Evolutionary conservation across 2,888 invertebrate species (phyloP).

Genomic region (Chloroclysta siterata): DNA sequence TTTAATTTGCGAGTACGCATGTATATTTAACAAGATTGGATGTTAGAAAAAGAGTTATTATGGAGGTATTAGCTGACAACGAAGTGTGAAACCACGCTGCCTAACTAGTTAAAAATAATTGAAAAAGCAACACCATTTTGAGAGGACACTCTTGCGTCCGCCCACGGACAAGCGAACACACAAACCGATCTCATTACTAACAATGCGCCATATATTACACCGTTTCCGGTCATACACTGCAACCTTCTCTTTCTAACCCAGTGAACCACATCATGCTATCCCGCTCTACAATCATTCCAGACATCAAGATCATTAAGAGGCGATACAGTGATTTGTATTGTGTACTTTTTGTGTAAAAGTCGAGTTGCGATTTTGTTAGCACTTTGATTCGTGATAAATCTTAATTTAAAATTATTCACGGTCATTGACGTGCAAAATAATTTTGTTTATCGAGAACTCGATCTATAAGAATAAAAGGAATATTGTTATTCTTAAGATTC

Average conservation of each 20-base stretch:
- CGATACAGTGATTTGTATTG: slow-evolving; percentile 79
- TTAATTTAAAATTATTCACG: slow-evolving; percentile 37
- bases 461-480: neutral
- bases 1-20: neutral
- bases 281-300: slow-evolving; percentile 66
- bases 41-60: slow-evolving; percentile 3
- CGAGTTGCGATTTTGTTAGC: slow-evolving; percentile 37
- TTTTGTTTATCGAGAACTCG: neutral
- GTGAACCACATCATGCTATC: slow-evolving; percentile 42
- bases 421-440: slow-evolving; percentile 10
- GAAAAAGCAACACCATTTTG: slow-evolving; percentile 51
- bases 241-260: slow-evolving; percentile 51
- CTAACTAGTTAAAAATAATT: slow-evolving; percentile 46
- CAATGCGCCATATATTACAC: slow-evolving; percentile 83
- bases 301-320: slow-evolving; percentile 79
- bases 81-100: slow-evolving; percentile 26
- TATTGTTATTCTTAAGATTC: too few species aligned
- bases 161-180: slow-evolving; percentile 70
- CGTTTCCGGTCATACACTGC: slow-evolving; percentile 76
- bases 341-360: slow-evolving; percentile 39
- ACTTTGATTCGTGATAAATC: slow-evolving; percentile 42
- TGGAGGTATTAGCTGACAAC: slow-evolving; percentile 5
- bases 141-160: slow-evolving; percentile 53
- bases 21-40: neutral
- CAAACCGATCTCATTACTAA: slow-evolving; percentile 83